phyloP scores from a whole-genome alignment of 2,797 vertebrate genomes.

The Coccyzus lansbergi region DNA sequence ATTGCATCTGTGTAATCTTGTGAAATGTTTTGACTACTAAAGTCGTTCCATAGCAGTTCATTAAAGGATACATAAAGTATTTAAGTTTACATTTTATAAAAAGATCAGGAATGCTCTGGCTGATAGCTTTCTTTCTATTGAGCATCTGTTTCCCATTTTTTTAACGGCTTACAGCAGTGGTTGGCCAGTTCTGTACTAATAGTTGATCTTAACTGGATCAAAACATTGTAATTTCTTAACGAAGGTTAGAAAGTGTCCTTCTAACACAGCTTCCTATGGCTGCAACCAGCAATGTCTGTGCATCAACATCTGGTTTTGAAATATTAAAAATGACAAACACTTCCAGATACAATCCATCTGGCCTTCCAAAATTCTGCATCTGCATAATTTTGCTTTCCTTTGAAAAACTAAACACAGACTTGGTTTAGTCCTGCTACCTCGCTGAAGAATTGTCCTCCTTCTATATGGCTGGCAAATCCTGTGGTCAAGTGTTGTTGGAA shows the following conservation, averaged over 20 bases:
- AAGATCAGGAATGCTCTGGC: constrained; percentile 80
- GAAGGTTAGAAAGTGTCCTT: constrained; percentile 76
- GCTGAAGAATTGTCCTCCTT: constrained; percentile 35
- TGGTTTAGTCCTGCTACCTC: constrained; percentile 39
- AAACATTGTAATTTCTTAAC: constrained; percentile 79
- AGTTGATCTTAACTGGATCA: constrained; percentile 79
- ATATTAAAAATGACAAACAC: constrained; percentile 82
- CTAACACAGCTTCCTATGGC: constrained; percentile 76
- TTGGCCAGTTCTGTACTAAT: constrained; percentile 76
- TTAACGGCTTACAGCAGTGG: constrained; percentile 68
- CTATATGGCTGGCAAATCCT: constrained; percentile 18
- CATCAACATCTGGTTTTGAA: constrained; percentile 81
- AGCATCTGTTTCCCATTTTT: constrained; percentile 83
- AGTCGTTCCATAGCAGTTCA: constrained; percentile 80
- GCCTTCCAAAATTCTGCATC: constrained; percentile 62
- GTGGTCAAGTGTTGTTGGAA: background rate
- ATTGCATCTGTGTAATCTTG: constrained; percentile 73
- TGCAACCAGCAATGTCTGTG: constrained; percentile 64
- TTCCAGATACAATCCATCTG: constrained; percentile 78
- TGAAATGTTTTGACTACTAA: constrained; percentile 82
- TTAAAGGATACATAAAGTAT: constrained; percentile 82
- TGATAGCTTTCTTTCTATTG: constrained; percentile 71
- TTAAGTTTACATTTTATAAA: constrained; percentile 82
- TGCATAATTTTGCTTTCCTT: constrained; percentile 73
- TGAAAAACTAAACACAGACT: constrained; percentile 60